Percentiles rank a stretch among this genome's conserved stretches.
Conservation (phyloP, 2,113 vertebrate species). For the Cepphus grylle region DNA sequence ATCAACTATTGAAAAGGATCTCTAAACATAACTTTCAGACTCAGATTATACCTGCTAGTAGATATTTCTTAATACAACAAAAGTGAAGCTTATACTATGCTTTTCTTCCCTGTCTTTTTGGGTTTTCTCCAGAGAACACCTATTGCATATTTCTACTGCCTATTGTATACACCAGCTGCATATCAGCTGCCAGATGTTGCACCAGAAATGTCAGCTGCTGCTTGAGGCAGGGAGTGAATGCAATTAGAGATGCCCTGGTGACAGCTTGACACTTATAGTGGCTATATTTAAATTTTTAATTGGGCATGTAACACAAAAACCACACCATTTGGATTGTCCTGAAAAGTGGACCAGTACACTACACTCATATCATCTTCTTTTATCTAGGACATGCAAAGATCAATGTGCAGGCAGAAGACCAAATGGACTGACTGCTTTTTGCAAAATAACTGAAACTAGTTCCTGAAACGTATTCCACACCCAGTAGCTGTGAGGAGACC, state of each 20-base stretch:
- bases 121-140: neutral
- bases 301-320: neutral
- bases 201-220: constrained; percentile 23
- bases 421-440: neutral
- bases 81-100: neutral
- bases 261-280: neutral
- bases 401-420: fast-evolving
- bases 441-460: neutral
- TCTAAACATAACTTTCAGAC: neutral
- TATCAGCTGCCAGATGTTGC: neutral
- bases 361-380: neutral
- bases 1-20: neutral
- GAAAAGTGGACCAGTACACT: neutral
- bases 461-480: neutral
- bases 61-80: neutral
- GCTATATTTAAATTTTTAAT: constrained; percentile 1
- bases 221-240: neutral
- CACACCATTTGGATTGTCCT: neutral
- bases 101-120: neutral
- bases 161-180: neutral
- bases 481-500: neutral
- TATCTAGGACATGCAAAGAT: neutral
- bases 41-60: neutral
- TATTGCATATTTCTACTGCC: neutral
- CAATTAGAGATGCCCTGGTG: neutral